Percentiles rank a stretch among this genome's conserved stretches.
Evolutionary conservation across 2,113 vertebrate genomes (phyloP).

Genomic region (Microcebus tavaratra): DNA sequence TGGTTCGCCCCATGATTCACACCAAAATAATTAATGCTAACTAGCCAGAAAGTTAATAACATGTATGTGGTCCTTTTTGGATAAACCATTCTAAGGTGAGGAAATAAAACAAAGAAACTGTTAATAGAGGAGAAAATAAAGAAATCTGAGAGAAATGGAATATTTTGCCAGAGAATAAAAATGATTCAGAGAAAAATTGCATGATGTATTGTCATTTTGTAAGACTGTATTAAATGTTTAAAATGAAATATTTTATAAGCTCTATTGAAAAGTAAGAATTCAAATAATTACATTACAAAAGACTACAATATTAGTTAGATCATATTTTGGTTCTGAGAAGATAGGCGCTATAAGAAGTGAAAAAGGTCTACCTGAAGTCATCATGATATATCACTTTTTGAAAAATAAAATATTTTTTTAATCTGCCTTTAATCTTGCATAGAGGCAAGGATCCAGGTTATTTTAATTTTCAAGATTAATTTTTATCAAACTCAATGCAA

Average conservation of each 20-base stretch:
- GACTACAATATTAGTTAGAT: not conserved
- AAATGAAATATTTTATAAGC: not conserved
- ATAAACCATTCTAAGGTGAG: not conserved
- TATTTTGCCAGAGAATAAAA: not conserved
- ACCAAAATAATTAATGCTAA: not conserved
- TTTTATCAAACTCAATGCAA: not conserved
- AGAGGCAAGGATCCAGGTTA: not conserved
- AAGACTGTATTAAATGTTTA: not conserved
- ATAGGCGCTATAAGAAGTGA: not conserved
- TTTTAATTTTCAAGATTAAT: conserved; percentile 7
- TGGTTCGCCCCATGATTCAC: not conserved
- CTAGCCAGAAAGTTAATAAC: not conserved
- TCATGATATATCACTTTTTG: not conserved
- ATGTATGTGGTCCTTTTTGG: not conserved
- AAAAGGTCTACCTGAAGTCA: not conserved
- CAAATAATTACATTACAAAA: not conserved
- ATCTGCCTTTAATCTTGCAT: not conserved
- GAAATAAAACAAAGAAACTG: not conserved
- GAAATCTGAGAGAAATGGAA: not conserved
- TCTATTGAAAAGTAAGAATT: conserved; percentile 23
- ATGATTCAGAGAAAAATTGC: not conserved
- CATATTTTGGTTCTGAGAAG: not conserved
- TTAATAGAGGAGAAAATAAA: not conserved
- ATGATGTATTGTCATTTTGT: not conserved
- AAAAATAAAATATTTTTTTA: not conserved